phyloP scores from a whole-genome alignment of 2,113 vertebrate genomes.

The Apistogramma diplotaenia region DNA sequence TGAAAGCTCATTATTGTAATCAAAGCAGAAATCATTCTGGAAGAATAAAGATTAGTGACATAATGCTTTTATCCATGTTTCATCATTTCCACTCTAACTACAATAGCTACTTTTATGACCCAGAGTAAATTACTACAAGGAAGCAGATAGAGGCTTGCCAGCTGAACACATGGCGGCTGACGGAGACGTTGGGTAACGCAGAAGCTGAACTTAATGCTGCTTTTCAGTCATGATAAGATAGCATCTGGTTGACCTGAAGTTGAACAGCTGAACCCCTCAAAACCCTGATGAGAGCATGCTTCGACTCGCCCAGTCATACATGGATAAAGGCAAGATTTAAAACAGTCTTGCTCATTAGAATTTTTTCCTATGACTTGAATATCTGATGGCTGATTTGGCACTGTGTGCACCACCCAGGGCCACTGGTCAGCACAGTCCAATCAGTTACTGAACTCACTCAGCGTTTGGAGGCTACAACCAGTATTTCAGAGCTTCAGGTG shows the following conservation, averaged over 20 bases:
- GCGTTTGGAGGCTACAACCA: not conserved
- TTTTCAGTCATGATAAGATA: not conserved
- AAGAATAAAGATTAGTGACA: not conserved
- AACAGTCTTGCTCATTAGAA: not conserved
- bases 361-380: not conserved
- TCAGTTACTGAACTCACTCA: not conserved
- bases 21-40: not conserved
- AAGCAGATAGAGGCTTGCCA: not conserved
- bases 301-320: not conserved
- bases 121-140: not conserved
- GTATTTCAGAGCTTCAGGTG: not conserved
- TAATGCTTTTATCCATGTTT: not conserved
- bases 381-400: not conserved
- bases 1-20: not conserved
- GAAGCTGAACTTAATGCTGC: conserved; percentile 25
- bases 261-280: not conserved
- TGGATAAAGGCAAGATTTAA: not conserved
- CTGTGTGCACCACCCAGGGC: not conserved
- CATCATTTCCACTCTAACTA: conserved; percentile 8
- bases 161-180: not conserved
- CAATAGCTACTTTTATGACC: not conserved
- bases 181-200: not conserved
- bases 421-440: not conserved
- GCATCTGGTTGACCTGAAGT: not conserved
- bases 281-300: not conserved